Conservation (phyloP, 2,888 invertebrate species). For the Iselma pallidipennis region DNA sequence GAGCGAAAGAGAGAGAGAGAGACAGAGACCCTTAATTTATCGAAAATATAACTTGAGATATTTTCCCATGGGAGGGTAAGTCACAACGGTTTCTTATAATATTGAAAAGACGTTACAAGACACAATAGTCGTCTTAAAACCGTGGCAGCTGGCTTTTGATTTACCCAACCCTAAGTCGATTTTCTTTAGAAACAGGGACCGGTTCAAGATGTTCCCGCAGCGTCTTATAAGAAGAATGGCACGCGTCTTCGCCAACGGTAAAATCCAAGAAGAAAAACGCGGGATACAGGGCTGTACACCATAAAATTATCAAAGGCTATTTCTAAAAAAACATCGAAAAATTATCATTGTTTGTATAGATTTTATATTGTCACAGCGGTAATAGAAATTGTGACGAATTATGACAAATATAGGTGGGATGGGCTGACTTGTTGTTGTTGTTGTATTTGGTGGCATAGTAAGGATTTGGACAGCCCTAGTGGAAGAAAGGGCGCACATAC, state of each 20-base stretch:
- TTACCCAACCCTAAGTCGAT: slow-evolving; percentile 51
- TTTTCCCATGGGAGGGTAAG: slow-evolving; percentile 37
- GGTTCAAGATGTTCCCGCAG: slow-evolving; percentile 47
- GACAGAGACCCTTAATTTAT: background rate
- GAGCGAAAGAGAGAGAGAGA: background rate
- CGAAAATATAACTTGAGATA: background rate
- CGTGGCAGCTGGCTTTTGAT: slow-evolving; percentile 53
- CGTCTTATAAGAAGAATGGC: slow-evolving; percentile 50
- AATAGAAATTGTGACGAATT: no score
- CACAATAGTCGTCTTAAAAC: slow-evolving; percentile 39
- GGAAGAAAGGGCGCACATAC: slow-evolving; percentile 21
- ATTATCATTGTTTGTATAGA: background rate
- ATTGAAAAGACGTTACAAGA: slow-evolving; percentile 47
- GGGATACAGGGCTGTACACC: slow-evolving; percentile 26
- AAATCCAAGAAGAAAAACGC: slow-evolving; percentile 26
- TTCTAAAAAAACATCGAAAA: background rate
- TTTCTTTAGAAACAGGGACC: slow-evolving; percentile 35
- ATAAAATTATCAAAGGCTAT: background rate
- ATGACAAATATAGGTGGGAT: background rate
- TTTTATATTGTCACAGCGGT: no score
- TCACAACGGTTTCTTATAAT: slow-evolving; percentile 42
- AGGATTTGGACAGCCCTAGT: slow-evolving; percentile 21
- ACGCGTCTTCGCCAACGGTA: slow-evolving; percentile 33
- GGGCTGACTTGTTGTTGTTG: background rate
- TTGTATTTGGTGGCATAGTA: background rate